Evolutionary conservation across 2,888 invertebrate species (phyloP).

Genomic region (Diadegma fenestrale): DNA sequence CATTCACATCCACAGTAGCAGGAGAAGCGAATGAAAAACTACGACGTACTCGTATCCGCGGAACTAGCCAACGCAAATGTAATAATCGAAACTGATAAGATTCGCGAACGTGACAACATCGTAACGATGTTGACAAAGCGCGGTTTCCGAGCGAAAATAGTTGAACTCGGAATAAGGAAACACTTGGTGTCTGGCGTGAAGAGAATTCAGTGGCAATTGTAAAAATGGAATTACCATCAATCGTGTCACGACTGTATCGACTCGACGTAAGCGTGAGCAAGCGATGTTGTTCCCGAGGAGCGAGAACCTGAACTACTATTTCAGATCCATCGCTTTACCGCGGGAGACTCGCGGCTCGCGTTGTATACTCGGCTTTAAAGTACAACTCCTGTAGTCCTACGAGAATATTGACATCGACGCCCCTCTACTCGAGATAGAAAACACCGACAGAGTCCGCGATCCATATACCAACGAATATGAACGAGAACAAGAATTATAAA

Average conservation of each 20-base stretch:
- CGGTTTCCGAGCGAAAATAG: neutral
- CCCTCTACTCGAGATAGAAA: neutral
- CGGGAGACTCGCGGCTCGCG: conserved; percentile 32
- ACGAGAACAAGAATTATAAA: neutral
- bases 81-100: neutral
- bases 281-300: conserved; percentile 32
- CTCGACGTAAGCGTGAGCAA: conserved; percentile 47
- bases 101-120: neutral
- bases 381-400: neutral
- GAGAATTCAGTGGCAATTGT: neutral
- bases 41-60: neutral
- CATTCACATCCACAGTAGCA: neutral
- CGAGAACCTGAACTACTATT: conserved; percentile 44
- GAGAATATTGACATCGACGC: conserved; percentile 10
- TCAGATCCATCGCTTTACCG: conserved; percentile 30
- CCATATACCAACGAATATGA: neutral
- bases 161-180: neutral
- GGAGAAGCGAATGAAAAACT: neutral
- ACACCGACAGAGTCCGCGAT: neutral
- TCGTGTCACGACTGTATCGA: conserved; percentile 43
- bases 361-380: conserved; percentile 27
- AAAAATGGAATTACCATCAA: neutral
- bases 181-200: neutral
- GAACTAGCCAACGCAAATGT: neutral
- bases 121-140: neutral